phyloP scores from a whole-genome alignment of 92 coral and sea anemone species.

The Parazoanthus swiftii region DNA sequence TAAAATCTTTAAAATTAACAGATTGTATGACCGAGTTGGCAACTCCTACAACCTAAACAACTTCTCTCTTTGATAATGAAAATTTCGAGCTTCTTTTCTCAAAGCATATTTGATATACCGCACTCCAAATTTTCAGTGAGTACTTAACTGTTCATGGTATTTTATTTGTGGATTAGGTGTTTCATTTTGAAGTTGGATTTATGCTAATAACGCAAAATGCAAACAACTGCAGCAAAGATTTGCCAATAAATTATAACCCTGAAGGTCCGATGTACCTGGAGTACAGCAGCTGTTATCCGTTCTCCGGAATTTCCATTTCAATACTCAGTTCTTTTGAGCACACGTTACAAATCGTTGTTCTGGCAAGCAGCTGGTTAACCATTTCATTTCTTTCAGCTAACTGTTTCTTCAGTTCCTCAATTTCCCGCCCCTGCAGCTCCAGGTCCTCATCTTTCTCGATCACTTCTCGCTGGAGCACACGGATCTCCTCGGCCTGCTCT shows the following conservation, averaged over 20 bases:
- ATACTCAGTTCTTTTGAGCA: conserved; percentile 48
- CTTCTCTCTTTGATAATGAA: too few species aligned
- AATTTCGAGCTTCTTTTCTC: too few species aligned
- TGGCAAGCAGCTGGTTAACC: conserved; percentile 58
- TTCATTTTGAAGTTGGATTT: neutral
- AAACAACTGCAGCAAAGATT: neutral
- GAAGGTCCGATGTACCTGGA: neutral
- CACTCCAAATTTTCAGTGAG: too few species aligned
- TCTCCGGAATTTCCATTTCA: conserved; percentile 55
- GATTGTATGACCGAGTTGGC: too few species aligned
- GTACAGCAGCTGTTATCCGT: conserved; percentile 25
- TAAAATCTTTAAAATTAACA: too few species aligned
- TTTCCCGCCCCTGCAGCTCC: conserved; percentile 57
- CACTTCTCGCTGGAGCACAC: conserved; percentile 64
- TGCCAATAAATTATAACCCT: neutral
- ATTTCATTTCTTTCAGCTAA: conserved; percentile 67
- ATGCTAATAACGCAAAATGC: too few species aligned
- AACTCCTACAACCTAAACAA: too few species aligned
- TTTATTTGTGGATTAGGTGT: too few species aligned
- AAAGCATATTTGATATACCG: too few species aligned
- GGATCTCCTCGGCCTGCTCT: conserved; percentile 71
- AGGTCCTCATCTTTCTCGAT: conserved; percentile 71
- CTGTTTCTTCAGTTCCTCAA: conserved; percentile 61
- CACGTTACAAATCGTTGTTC: conserved; percentile 55
- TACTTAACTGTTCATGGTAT: too few species aligned